Conservation (phyloP, 2,888 invertebrate genomes). For the Stomorhina lunata region DNA sequence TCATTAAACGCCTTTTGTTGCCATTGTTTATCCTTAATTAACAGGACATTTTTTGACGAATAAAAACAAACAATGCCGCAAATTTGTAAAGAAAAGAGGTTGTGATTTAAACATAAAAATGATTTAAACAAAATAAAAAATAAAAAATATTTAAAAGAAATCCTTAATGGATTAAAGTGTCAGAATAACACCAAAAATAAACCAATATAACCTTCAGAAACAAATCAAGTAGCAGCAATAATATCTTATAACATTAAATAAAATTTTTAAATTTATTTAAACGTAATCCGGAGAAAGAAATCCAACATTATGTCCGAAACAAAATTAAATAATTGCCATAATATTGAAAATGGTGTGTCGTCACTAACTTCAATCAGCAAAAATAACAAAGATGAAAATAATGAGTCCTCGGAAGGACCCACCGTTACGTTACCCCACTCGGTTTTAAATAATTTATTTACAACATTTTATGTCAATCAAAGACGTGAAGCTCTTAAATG, state of each 20-base stretch:
- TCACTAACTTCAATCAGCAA: constrained; percentile 47
- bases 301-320: constrained; percentile 50
- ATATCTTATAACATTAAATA: background rate
- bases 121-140: constrained; percentile 9
- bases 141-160: background rate
- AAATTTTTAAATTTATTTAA: background rate
- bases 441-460: constrained; percentile 86
- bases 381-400: constrained; percentile 48
- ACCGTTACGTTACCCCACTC: constrained; percentile 80
- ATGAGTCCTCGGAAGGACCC: constrained; percentile 50
- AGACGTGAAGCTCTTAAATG: constrained; percentile 86
- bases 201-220: constrained; percentile 6
- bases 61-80: constrained; percentile 41
- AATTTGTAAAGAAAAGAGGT: constrained; percentile 45
- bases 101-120: constrained; percentile 47
- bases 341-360: constrained; percentile 64
- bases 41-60: constrained; percentile 12
- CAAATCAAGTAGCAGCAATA: constrained; percentile 12
- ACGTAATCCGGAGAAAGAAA: too few species aligned
- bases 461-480: constrained; percentile 86
- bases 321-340: constrained; percentile 57
- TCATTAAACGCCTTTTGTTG: background rate
- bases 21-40: constrained; percentile 26
- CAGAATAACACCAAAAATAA: constrained; percentile 17
- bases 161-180: background rate